phyloP scores from a whole-genome alignment of 2,113 vertebrate genomes.

The Spilogale gracilis region DNA sequence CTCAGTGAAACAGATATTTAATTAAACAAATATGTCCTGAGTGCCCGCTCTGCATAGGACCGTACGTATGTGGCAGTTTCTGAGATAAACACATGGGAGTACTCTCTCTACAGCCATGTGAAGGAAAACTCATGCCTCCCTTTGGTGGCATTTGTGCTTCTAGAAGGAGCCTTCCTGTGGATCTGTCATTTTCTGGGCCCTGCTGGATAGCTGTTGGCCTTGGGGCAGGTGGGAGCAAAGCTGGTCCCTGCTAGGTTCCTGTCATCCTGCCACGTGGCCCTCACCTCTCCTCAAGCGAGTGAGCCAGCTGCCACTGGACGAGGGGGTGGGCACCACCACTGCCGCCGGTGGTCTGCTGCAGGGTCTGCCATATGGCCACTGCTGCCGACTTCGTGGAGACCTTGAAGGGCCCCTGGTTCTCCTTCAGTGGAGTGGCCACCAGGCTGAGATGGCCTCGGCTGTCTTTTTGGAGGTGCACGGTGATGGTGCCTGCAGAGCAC shows the following conservation, averaged over 20 bases:
- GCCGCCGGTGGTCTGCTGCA: slow-evolving; percentile 55
- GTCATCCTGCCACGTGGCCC: background rate
- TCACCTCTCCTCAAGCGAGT: slow-evolving; percentile 86
- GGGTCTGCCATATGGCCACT: slow-evolving; percentile 76
- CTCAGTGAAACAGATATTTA: slow-evolving; percentile 18
- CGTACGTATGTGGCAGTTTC: background rate
- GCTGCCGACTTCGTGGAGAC: slow-evolving; percentile 59
- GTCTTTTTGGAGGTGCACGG: slow-evolving; percentile 86
- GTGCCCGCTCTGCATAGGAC: background rate
- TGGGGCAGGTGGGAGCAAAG: background rate
- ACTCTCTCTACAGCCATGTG: background rate
- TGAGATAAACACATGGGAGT: background rate
- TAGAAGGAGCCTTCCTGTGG: background rate
- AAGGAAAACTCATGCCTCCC: background rate
- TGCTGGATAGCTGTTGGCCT: background rate
- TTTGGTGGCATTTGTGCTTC: background rate
- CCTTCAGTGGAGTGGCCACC: slow-evolving; percentile 83
- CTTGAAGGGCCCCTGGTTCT: slow-evolving; percentile 66
- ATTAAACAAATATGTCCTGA: background rate
- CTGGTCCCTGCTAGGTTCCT: background rate
- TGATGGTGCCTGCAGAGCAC: slow-evolving; percentile 83
- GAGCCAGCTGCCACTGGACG: slow-evolving; percentile 77
- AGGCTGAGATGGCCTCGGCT: slow-evolving; percentile 85
- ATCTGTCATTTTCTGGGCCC: background rate
- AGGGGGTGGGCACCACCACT: background rate